Percentiles rank a stretch among this genome's conserved stretches.
Evolutionary conservation across 2,113 vertebrate genomes (phyloP).

Genomic region (Polypterus bichir): DNA sequence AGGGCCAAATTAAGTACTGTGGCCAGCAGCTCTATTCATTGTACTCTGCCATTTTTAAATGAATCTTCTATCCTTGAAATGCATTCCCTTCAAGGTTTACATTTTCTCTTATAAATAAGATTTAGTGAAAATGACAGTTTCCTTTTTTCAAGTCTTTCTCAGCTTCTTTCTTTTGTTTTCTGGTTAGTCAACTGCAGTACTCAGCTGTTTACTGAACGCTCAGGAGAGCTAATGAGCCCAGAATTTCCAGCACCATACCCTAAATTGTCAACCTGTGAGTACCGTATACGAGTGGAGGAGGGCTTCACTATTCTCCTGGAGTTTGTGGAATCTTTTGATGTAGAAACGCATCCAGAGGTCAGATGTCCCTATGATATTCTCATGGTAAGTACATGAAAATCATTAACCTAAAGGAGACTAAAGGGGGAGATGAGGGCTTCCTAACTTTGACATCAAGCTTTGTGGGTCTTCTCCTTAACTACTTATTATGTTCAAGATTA

Average conservation of each 20-base stretch:
- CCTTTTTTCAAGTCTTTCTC: neutral
- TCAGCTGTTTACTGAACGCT: constrained; percentile 38
- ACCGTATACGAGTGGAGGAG: constrained; percentile 45
- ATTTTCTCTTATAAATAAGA: neutral
- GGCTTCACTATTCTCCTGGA: constrained; percentile 53
- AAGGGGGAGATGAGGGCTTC: no score
- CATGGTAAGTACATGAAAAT: constrained; percentile 41
- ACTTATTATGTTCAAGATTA: no score
- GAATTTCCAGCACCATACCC: constrained; percentile 51
- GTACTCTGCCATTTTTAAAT: no score
- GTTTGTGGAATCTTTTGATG: constrained; percentile 56
- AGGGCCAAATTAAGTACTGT: no score
- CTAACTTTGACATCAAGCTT: no score
- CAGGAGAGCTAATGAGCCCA: constrained; percentile 55
- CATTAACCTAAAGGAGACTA: neutral
- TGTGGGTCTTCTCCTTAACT: no score
- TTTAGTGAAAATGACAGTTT: neutral
- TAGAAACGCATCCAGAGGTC: constrained; percentile 35
- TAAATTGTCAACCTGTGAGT: constrained; percentile 51
- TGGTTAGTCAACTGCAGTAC: constrained; percentile 45
- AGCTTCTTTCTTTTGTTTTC: neutral
- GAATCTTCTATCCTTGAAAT: neutral
- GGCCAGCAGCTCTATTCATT: no score
- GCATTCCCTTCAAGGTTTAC: neutral
- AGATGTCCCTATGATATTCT: constrained; percentile 53